A percentile compares a stretch with the other conserved stretches of the same genome.
phyloP scores from a whole-genome alignment of 2,888 invertebrate species.

The Chromoteleia sp. region DNA sequence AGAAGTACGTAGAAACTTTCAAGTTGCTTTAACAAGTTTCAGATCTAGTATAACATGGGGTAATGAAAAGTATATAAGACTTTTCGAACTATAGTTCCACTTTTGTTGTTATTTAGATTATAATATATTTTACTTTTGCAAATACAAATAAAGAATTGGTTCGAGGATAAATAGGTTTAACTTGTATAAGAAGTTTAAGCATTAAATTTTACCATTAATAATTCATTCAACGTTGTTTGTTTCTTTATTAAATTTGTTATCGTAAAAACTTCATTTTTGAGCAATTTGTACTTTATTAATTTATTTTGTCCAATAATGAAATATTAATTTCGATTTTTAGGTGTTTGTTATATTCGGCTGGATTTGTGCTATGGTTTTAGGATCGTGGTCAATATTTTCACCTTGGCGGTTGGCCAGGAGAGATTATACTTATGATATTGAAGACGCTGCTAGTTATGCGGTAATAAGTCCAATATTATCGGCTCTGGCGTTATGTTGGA shows the following conservation, averaged over 20 bases:
- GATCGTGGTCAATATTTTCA: conserved; percentile 87
- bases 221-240: too few relatives aligned
- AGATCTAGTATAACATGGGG: conserved; percentile 47
- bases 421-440: conserved; percentile 87
- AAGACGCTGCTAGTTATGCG: conserved; percentile 88
- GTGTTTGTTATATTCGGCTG: conserved; percentile 86
- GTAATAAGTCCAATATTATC: conserved; percentile 88
- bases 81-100: conserved; percentile 47
- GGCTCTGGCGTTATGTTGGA: conserved; percentile 87
- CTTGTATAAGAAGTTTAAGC: too few relatives aligned
- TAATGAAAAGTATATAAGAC: conserved; percentile 64
- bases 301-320: not conserved
- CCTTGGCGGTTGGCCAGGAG: conserved; percentile 87
- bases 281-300: too few relatives aligned
- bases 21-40: conserved; percentile 54
- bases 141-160: not conserved
- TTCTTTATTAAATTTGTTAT: too few relatives aligned
- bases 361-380: conserved; percentile 85
- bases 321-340: conserved; percentile 77
- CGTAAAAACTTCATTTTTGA: too few relatives aligned
- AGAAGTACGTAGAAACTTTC: conserved; percentile 52
- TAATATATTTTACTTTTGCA: conserved; percentile 8
- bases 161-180: not conserved
- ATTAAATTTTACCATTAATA: too few relatives aligned
- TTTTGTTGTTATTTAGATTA: conserved; percentile 43